Evolutionary conservation across 2,113 vertebrate genomes (phyloP).

Genomic region (Miniopterus natalensis): DNA sequence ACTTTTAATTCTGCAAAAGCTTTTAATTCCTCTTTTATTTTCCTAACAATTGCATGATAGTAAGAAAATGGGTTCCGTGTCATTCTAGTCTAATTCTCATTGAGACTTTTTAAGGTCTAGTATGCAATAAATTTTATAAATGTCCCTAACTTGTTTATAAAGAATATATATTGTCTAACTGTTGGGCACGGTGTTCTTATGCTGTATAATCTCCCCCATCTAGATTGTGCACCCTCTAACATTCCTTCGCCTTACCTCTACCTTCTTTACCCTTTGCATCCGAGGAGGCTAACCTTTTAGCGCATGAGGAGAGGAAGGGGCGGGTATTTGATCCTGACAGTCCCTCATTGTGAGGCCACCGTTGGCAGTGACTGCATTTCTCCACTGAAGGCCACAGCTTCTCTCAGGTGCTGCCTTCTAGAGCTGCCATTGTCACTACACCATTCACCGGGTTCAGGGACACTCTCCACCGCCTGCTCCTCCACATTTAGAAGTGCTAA

Average conservation of each 20-base stretch:
- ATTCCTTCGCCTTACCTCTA: background rate
- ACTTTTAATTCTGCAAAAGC: background rate
- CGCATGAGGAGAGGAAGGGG: background rate
- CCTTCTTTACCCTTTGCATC: background rate
- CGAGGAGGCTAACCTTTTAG: background rate
- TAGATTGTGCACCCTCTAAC: background rate
- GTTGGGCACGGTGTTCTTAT: background rate
- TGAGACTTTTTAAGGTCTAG: background rate
- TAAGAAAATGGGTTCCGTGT: background rate
- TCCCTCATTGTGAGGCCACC: background rate
- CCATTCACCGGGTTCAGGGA: background rate
- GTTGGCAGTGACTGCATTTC: background rate
- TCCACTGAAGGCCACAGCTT: background rate
- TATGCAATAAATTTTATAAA: background rate
- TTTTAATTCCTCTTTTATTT: background rate
- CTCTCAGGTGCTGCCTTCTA: background rate
- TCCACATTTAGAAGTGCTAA: background rate
- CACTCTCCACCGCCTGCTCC: background rate
- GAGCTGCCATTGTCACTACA: background rate
- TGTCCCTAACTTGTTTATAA: background rate
- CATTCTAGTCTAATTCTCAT: background rate
- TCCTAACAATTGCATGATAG: background rate
- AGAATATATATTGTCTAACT: background rate
- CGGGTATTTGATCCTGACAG: background rate
- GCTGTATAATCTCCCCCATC: background rate